Percentiles rank a stretch among this genome's conserved stretches.
phyloP scores from a whole-genome alignment of 2,113 vertebrate genomes.

The Oryzias curvinotus region DNA sequence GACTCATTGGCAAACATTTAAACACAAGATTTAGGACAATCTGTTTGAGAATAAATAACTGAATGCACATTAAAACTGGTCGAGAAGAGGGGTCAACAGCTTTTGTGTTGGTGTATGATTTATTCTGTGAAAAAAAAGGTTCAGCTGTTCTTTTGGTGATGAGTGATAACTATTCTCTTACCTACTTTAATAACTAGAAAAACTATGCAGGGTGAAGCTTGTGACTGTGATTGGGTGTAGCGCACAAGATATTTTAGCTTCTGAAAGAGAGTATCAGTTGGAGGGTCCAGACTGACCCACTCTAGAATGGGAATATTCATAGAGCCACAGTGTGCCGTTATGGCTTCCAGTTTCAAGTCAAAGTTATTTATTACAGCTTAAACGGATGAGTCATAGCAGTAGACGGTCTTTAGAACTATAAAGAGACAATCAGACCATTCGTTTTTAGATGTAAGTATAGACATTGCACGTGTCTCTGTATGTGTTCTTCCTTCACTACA shows the following conservation, averaged over 20 bases:
- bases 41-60: conserved; percentile 1
- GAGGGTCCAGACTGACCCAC: conserved; percentile 31
- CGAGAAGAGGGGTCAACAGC: too few relatives aligned
- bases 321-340: conserved; percentile 51
- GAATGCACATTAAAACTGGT: not conserved
- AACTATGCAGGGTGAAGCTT: not conserved
- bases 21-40: conserved; percentile 12
- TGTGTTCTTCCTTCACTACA: conserved; percentile 59
- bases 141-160: too few relatives aligned
- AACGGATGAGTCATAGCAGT: conserved; percentile 53
- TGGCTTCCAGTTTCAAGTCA: conserved; percentile 58
- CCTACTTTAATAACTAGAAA: not conserved
- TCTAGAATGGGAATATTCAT: conserved; percentile 58
- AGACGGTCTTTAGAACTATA: conserved; percentile 61
- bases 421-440: conserved; percentile 65
- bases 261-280: not conserved
- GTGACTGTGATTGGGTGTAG: not conserved
- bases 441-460: conserved; percentile 58
- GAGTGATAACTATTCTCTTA: too few relatives aligned
- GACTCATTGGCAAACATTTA: conserved; percentile 16
- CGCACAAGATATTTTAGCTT: not conserved
- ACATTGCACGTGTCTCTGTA: conserved; percentile 50
- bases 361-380: conserved; percentile 62
- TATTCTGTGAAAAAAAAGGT: too few relatives aligned
- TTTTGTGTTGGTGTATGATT: too few relatives aligned